phyloP scores from a whole-genome alignment of 2,113 vertebrate species.

The Gopherus flavomarginatus region DNA sequence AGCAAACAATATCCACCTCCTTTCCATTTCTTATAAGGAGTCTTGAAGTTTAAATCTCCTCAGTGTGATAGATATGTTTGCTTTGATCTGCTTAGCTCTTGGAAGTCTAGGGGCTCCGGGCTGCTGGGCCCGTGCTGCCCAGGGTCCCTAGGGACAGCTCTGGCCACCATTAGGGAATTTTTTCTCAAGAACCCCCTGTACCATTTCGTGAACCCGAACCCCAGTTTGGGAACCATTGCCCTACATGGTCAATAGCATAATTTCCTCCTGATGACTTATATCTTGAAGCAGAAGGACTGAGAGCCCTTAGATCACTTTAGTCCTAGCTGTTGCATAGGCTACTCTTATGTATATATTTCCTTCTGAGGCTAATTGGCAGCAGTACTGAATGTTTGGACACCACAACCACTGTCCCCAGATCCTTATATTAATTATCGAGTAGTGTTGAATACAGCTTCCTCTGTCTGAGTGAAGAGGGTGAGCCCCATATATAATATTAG shows the following conservation, averaged over 20 bases:
- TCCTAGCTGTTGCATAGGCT: constrained; percentile 5
- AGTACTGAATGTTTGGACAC: not conserved
- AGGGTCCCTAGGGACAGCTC: no score
- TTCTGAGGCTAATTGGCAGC: constrained; percentile 27
- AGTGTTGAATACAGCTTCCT: not conserved
- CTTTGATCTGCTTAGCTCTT: no score
- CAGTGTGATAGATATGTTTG: no score
- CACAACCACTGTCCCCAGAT: not conserved
- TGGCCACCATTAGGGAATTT: no score
- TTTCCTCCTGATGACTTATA: not conserved
- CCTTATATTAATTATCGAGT: not conserved
- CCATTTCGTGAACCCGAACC: no score
- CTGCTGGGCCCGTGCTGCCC: no score
- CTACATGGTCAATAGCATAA: not conserved
- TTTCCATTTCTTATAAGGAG: no score
- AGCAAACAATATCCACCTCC: no score
- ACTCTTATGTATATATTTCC: constrained; percentile 32
- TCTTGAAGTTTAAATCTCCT: no score
- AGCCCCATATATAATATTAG: not conserved
- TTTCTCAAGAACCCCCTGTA: no score
- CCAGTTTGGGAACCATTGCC: no score
- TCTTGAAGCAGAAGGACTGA: not conserved
- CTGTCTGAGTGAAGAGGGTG: constrained; percentile 23
- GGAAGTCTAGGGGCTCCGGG: no score
- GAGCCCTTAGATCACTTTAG: not conserved